Evolutionary conservation across 2,888 invertebrate genomes (phyloP).

Genomic region (Ophraella communa): DNA sequence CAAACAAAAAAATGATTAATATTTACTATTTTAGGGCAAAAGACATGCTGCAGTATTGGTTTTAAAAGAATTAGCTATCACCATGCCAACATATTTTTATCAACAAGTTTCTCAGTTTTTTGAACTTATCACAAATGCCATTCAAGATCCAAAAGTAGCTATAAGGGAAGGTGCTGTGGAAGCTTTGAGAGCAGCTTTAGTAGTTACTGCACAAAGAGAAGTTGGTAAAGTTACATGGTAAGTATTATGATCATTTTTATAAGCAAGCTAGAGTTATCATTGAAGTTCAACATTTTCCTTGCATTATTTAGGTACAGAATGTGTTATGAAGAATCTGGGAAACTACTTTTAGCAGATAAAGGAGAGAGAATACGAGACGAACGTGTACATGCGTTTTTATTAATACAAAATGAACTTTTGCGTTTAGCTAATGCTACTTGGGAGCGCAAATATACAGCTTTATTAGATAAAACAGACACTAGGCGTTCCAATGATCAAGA

Average conservation of each 20-base stretch:
- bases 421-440: constrained; percentile 88
- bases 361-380: constrained; percentile 87
- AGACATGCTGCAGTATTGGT: constrained; percentile 92
- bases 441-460: constrained; percentile 79
- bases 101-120: constrained; percentile 93
- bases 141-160: constrained; percentile 88
- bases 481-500: constrained; percentile 50
- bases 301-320: constrained; percentile 71
- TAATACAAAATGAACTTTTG: constrained; percentile 92
- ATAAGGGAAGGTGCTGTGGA: constrained; percentile 93
- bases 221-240: constrained; percentile 86
- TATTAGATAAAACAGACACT: constrained; percentile 64
- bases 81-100: constrained; percentile 97
- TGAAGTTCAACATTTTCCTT: not conserved
- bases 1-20: not conserved
- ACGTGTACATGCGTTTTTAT: constrained; percentile 88
- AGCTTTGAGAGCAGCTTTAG: constrained; percentile 91
- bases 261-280: too few relatives aligned
- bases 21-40: constrained; percentile 67
- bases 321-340: constrained; percentile 89
- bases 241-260: constrained; percentile 45
- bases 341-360: constrained; percentile 75
- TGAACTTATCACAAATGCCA: constrained; percentile 89
- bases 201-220: constrained; percentile 95
- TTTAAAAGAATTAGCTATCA: constrained; percentile 90